phyloP scores from a whole-genome alignment of 2,113 vertebrate species.

The Phrynosoma platyrhinos region DNA sequence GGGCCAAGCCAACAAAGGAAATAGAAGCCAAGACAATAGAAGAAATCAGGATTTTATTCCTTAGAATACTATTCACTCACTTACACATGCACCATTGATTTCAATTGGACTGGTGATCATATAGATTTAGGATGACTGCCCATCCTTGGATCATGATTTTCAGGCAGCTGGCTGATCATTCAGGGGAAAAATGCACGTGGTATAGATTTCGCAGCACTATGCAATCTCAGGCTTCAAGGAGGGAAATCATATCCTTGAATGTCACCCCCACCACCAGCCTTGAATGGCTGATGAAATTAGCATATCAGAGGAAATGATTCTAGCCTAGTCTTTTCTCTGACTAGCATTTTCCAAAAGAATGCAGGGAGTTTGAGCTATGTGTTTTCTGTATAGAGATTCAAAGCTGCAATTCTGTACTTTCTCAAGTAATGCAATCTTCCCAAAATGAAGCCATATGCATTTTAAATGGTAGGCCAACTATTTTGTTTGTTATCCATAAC shows the following conservation, averaged over 20 bases:
- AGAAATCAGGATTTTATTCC: background rate
- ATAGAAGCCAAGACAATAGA: background rate
- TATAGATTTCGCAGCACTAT: background rate
- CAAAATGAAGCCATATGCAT: background rate
- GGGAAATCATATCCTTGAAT: background rate
- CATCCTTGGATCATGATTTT: background rate
- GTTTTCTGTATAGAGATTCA: background rate
- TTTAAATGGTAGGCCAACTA: too few relatives aligned
- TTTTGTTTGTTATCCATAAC: too few relatives aligned
- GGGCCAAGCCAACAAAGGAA: background rate
- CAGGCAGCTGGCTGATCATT: background rate
- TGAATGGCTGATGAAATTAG: background rate
- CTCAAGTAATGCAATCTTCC: background rate
- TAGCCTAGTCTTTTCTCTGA: background rate
- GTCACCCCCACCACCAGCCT: background rate
- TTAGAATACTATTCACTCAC: background rate
- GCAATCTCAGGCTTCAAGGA: background rate
- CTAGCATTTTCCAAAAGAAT: background rate
- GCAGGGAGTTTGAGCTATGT: too few relatives aligned
- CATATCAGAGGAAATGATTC: background rate
- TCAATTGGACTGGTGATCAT: background rate
- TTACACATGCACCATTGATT: background rate
- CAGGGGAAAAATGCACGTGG: background rate
- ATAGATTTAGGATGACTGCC: slow-evolving; percentile 1
- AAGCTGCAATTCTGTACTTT: background rate